A percentile compares a stretch with the other conserved stretches of the same genome.
These are phyloP conservation scores for Antigone vipio DNA, from an alignment of 2,113 vertebrate genomes.

Conservation along the genomic window DNA sequence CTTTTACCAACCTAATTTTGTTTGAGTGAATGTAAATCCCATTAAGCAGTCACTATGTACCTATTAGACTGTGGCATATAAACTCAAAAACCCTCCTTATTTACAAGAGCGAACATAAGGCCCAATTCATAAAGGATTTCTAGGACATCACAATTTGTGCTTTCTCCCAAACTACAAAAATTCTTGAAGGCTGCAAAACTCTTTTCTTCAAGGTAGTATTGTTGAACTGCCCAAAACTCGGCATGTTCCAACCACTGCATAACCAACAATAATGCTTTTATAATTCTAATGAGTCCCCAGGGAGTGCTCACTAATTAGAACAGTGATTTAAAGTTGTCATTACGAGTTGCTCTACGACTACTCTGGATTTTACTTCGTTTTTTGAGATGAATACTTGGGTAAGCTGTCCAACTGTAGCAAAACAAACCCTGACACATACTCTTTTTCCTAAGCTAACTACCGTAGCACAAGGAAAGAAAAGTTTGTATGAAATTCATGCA, in stretches of 20 bases:
- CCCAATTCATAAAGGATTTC: constrained; percentile 66
- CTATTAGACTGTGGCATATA: constrained; percentile 74
- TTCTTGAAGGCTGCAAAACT: constrained; percentile 25
- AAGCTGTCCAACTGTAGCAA: neutral
- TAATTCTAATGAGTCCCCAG: constrained; percentile 53
- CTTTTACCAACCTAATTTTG: constrained; percentile 82
- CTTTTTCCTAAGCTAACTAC: neutral
- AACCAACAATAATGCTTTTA: constrained; percentile 33
- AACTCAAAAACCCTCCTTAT: constrained; percentile 70
- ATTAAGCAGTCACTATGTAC: constrained; percentile 80
- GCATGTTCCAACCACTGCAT: constrained; percentile 7
- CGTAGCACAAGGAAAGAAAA: accelerated
- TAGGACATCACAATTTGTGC: constrained; percentile 50
- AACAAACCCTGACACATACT: neutral
- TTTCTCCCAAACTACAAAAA: constrained; percentile 50
- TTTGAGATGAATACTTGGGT: neutral
- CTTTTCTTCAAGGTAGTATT: constrained; percentile 45
- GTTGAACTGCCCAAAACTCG: neutral
- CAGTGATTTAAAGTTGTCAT: constrained; percentile 42
- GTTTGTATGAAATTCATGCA: neutral
- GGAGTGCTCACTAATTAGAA: constrained; percentile 46
- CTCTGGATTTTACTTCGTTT: neutral
- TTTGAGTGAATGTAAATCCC: constrained; percentile 84
- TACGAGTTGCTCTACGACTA: neutral
- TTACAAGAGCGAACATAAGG: constrained; percentile 66